Evolutionary conservation across 1,140 invertebrate genomes (phyloP), one percentile per base, ranked within the genome.

Genomic region (Dendrolimus kikuchii): DNA sequence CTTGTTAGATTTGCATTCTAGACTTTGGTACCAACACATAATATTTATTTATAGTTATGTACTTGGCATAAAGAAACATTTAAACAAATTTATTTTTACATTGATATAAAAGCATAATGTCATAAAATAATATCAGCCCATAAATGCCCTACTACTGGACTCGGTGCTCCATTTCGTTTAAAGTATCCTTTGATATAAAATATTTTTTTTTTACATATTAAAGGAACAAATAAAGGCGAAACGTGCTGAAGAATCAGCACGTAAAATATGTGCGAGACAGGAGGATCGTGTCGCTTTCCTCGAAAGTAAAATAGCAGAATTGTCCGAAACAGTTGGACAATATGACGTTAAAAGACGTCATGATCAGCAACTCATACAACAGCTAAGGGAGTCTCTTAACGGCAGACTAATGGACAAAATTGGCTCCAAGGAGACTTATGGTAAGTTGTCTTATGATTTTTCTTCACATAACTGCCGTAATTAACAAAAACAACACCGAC

Each of bases 221-320:
- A 54, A 92, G 91, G 92, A 92, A 67, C 89, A 92, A 71, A 90
- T 90, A 70, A 89, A 91, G 88, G 90, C 90, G 5, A 83, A 89
- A 53, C 87, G 90, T 43, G 92, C 91, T 3, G 93, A 94, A 64
- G 92, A 94, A 56, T 89, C 90, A 61, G 90, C 92, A 4, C 89
- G 91, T 54, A 89, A 90, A 56, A 87, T 92, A 42, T 91, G 91
- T 54, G 91, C 91, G 38, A 78, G 90, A 60, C 90, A 94, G 69
- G 95, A 96, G 82, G 90, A 93, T 43, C 87, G 94, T 66, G 94
- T 96, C 0, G 92, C 92, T 5, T 89, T 90, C 50, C 88, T 97
- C 49, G 95, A 97, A 83, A 89, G 91, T 4, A 90, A 92, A 61
- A 70, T 97, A 7, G 93, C 95, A 0, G 94, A 96, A 74, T 83